Conservation (phyloP, 2,113 vertebrate genomes). For the Macquaria ambigua region DNA sequence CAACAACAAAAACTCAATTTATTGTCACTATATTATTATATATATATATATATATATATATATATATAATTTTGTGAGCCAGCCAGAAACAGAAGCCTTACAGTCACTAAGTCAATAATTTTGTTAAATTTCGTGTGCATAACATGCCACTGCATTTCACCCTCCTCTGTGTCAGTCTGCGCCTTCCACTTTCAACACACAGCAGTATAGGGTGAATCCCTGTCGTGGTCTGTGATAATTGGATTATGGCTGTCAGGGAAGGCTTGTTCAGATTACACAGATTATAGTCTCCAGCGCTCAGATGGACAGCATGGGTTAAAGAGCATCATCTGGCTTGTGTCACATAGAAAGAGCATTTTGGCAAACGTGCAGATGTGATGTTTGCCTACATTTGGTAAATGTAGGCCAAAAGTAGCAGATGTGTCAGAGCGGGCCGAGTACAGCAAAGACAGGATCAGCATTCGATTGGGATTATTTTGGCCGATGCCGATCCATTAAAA, state of each 20-base stretch:
- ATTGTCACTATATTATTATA: not conserved
- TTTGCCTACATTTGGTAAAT: slow-evolving; percentile 55
- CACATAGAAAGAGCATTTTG: slow-evolving; percentile 53
- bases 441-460: not conserved
- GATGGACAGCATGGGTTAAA: slow-evolving; percentile 70
- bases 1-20: no score
- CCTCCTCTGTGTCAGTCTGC: not conserved
- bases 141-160: no score
- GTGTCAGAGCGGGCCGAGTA: not conserved
- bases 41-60: not conserved
- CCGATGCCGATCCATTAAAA: not conserved
- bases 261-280: slow-evolving; percentile 82
- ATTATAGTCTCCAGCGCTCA: slow-evolving; percentile 69
- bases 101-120: not conserved
- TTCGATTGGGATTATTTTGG: not conserved
- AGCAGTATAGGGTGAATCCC: slow-evolving; percentile 37
- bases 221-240: slow-evolving; percentile 69
- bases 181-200: not conserved
- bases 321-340: slow-evolving; percentile 67
- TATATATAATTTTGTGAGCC: not conserved
- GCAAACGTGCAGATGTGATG: slow-evolving; percentile 36
- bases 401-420: slow-evolving; percentile 45
- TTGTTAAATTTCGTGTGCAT: slow-evolving; percentile 13
- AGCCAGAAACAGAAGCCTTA: not conserved
- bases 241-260: slow-evolving; percentile 74